Evolutionary conservation across 2,797 vertebrate species (phyloP).

Genomic region (Lithobates pipiens): DNA sequence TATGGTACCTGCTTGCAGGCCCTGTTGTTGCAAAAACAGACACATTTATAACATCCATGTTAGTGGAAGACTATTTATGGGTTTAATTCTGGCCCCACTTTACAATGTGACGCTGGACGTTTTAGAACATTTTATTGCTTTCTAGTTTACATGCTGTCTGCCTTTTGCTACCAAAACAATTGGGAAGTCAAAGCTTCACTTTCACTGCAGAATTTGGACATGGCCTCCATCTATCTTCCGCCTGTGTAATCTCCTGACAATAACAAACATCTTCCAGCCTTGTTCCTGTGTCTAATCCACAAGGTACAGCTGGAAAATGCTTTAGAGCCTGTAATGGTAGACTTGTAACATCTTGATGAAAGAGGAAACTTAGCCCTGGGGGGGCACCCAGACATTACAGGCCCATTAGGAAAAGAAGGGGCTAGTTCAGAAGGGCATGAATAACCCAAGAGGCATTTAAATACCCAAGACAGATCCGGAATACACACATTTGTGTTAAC

Average conservation of each 20-base stretch:
- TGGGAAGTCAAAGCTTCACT: neutral
- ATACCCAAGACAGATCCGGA: neutral
- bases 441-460: slow-evolving; percentile 11
- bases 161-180: neutral
- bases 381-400: slow-evolving; percentile 9
- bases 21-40: no score
- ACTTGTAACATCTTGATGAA: slow-evolving; percentile 49
- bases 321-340: slow-evolving; percentile 31
- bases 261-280: neutral
- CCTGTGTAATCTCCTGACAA: slow-evolving; percentile 7
- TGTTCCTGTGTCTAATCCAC: neutral
- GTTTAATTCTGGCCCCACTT: neutral
- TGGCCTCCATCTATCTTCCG: neutral
- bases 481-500: no score
- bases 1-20: no score
- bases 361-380: slow-evolving; percentile 4
- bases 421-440: slow-evolving; percentile 5
- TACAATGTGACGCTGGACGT: neutral
- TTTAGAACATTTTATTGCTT: neutral
- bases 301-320: slow-evolving; percentile 48
- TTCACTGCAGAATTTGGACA: neutral
- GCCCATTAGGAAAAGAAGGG: slow-evolving; percentile 18
- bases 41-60: no score
- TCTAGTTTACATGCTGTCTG: neutral
- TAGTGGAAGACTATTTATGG: no score